These are phyloP conservation scores for Mesoclemmys tuberculata DNA, from an alignment of 2,113 vertebrate genomes.

Conservation along the genomic window DNA sequence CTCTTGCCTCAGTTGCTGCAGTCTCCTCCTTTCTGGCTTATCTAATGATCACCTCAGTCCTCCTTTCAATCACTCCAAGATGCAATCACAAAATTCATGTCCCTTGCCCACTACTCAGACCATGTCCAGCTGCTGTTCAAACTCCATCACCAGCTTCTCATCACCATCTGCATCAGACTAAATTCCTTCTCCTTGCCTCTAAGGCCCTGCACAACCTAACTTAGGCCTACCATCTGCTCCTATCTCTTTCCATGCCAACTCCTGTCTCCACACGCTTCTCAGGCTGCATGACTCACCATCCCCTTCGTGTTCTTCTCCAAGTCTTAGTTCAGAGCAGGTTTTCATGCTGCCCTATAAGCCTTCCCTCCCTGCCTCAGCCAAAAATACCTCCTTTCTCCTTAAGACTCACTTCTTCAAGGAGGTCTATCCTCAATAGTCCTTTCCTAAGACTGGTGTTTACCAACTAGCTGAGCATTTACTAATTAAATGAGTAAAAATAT, in stretches of 20 bases:
- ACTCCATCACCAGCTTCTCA: neutral
- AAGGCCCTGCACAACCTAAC: neutral
- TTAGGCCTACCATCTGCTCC: neutral
- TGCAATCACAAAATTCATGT: neutral
- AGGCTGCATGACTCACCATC: neutral
- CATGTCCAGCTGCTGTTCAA: neutral
- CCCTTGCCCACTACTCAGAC: neutral
- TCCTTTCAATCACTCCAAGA: neutral
- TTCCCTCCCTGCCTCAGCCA: neutral
- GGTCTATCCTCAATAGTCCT: neutral
- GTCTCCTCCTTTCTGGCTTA: neutral
- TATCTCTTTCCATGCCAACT: neutral
- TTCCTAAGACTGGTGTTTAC: neutral
- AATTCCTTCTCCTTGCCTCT: neutral
- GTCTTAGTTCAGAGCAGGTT: neutral
- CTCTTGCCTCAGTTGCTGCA: neutral
- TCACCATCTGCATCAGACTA: neutral
- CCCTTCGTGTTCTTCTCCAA: neutral
- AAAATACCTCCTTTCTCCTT: neutral
- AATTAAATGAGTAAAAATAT: neutral
- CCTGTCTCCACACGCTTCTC: neutral
- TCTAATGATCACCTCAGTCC: neutral
- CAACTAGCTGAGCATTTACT: neutral
- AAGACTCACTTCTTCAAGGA: neutral
- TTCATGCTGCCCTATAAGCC: neutral